A percentile compares a stretch with the other conserved stretches of the same genome.
Conservation (phyloP, 2,797 vertebrate genomes). For the Microhierax caerulescens region DNA sequence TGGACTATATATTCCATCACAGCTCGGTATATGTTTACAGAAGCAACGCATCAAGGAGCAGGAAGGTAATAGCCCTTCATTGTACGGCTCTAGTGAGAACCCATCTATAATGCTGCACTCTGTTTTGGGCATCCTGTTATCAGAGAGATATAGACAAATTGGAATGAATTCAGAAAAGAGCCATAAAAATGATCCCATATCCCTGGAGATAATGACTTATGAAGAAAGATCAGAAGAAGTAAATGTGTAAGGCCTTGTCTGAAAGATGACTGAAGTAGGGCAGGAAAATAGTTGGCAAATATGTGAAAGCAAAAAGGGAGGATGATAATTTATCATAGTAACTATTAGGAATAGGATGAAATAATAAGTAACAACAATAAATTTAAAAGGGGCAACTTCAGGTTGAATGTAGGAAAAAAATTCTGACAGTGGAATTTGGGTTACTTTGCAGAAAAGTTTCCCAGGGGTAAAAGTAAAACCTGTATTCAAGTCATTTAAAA, state of each 20-base stretch:
- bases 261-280: constrained; percentile 41
- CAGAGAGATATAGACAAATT: constrained; percentile 64
- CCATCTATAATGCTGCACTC: constrained; percentile 52
- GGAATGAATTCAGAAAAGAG: constrained; percentile 74
- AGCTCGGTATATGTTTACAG: constrained; percentile 34
- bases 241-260: constrained; percentile 69
- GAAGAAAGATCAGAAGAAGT: constrained; percentile 68
- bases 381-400: constrained; percentile 57
- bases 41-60: constrained; percentile 57
- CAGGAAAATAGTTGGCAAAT: constrained; percentile 43
- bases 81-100: constrained; percentile 25
- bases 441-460: constrained; percentile 64
- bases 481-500: constrained; percentile 72
- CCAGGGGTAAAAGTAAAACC: constrained; percentile 59
- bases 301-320: constrained; percentile 36
- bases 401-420: constrained; percentile 31
- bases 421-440: constrained; percentile 68
- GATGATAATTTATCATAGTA: constrained; percentile 42
- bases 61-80: constrained; percentile 55
- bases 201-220: constrained; percentile 73
- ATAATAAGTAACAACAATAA: constrained; percentile 67
- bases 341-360: constrained; percentile 52
- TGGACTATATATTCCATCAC: constrained; percentile 43
- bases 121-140: constrained; percentile 70
- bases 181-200: constrained; percentile 67